A percentile compares a stretch with the other conserved stretches of the same genome.
phyloP scores from a whole-genome alignment of 1,140 invertebrate genomes.

The Pemphigus obesinymphae region DNA sequence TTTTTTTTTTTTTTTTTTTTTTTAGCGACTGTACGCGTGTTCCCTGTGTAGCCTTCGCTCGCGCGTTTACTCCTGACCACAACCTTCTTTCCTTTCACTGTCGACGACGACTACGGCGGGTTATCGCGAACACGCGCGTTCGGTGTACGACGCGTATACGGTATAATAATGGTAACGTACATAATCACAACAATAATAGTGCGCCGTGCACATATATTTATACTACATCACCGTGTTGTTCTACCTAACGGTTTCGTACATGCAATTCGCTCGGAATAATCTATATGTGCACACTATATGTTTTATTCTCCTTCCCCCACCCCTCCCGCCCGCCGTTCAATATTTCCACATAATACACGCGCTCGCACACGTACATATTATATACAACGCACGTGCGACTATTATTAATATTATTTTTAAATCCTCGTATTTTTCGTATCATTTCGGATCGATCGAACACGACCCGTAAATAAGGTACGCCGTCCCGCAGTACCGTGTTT shows the following conservation, averaged over 20 bases:
- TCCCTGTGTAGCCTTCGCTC: not conserved
- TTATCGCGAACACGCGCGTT: not conserved
- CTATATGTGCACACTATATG: too few relatives aligned
- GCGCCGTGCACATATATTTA: not conserved
- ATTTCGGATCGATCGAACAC: too few relatives aligned
- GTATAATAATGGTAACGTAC: too few relatives aligned
- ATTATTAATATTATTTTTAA: too few relatives aligned
- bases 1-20: not conserved
- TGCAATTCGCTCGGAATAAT: not conserved
- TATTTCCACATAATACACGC: too few relatives aligned
- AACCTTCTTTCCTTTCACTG: conserved; percentile 42
- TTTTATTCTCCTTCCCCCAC: not conserved
- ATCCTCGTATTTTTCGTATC: too few relatives aligned
- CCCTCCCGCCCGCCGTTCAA: not conserved
- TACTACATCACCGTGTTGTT: not conserved
- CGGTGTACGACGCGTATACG: not conserved
- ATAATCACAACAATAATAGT: conserved; percentile 3
- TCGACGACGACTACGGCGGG: not conserved
- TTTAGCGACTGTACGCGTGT: not conserved
- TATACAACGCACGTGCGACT: too few relatives aligned
- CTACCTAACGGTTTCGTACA: not conserved
- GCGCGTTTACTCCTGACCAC: conserved; percentile 34
- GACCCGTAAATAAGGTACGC: too few relatives aligned
- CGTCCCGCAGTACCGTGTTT: too few relatives aligned
- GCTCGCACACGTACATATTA: too few relatives aligned